Conservation (phyloP, 2,888 invertebrate genomes). For the Luperina nickerlii region DNA sequence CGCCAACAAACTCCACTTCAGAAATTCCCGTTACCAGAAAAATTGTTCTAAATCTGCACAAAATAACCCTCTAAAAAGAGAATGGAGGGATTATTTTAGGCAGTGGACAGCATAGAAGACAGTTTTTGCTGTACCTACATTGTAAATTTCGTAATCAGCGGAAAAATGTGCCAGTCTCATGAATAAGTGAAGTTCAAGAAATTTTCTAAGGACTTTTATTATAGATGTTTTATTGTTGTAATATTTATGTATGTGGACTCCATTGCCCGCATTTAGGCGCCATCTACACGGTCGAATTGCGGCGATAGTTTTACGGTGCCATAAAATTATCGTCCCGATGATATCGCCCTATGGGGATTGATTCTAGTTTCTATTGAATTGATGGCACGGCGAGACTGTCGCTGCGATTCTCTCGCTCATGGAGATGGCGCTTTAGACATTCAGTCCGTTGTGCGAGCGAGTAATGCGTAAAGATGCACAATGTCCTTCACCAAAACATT, state of each 20-base stretch:
- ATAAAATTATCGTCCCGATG: neutral
- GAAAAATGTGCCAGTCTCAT: neutral
- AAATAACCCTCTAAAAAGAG: neutral
- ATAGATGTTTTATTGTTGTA: neutral
- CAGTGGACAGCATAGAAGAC: neutral
- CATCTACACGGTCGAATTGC: neutral
- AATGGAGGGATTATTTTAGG: neutral
- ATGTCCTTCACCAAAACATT: constrained; percentile 7
- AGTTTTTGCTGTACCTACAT: neutral
- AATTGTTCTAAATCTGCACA: neutral
- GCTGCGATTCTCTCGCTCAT: neutral
- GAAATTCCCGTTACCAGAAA: neutral
- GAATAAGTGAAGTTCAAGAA: neutral
- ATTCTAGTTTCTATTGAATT: neutral
- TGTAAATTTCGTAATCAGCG: neutral
- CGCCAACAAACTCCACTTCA: too few relatives aligned
- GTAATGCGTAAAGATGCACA: neutral
- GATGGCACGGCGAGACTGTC: neutral
- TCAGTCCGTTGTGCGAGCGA: neutral
- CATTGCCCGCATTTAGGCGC: too few relatives aligned
- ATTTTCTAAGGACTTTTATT: neutral
- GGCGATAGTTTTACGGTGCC: neutral
- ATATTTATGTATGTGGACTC: neutral
- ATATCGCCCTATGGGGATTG: neutral
- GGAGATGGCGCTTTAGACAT: neutral